Evolutionary conservation across 2,113 vertebrate genomes (phyloP).

Genomic region (Pygoscelis adeliae): DNA sequence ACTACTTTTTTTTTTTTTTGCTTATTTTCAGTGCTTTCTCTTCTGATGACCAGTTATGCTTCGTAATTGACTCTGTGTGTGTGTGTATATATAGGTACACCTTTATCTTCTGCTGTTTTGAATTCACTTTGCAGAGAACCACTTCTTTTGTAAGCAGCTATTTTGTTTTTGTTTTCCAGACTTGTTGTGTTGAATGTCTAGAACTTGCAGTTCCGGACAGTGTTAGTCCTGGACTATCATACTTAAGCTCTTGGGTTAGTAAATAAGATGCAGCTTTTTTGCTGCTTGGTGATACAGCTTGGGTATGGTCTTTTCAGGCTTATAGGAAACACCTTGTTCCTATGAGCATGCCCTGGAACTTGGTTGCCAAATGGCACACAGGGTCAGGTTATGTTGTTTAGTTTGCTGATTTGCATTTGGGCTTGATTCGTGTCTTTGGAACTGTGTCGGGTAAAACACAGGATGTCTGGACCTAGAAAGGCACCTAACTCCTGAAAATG

Average conservation of each 20-base stretch:
- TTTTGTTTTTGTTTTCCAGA: background rate
- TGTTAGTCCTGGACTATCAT: background rate
- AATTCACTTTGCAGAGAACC: background rate
- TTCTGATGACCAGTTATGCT: background rate
- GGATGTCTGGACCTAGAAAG: background rate
- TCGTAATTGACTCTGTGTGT: background rate
- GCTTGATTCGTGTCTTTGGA: background rate
- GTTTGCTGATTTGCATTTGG: background rate
- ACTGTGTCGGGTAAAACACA: background rate
- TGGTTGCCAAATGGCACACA: background rate
- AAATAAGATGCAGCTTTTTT: background rate
- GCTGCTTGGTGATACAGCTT: background rate
- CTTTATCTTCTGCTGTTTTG: background rate
- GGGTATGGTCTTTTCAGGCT: background rate
- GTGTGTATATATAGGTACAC: accelerated
- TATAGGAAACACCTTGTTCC: background rate
- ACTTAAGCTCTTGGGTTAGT: background rate
- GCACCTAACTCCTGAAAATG: background rate
- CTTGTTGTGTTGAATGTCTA: background rate
- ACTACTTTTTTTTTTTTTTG: background rate
- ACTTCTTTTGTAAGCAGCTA: background rate
- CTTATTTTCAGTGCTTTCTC: background rate
- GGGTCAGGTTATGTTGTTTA: background rate
- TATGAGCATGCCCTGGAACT: background rate
- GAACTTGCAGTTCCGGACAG: background rate